Base-by-base conservation (phyloP, 2,797 vertebrate species). In the Thunnus albacares region DNA sequence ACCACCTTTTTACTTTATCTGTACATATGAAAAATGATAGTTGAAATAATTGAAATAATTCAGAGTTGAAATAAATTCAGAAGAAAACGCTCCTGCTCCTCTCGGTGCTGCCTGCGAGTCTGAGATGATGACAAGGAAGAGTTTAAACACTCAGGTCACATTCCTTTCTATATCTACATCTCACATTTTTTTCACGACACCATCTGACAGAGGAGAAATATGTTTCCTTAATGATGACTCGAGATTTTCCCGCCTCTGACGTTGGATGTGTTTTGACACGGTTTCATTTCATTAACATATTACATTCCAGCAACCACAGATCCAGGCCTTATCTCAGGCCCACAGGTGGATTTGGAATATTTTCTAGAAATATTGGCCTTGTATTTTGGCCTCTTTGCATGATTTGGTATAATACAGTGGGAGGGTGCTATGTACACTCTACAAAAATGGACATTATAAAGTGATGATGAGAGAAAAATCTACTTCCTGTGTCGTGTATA, bases 111-210 rank as follows among this genome's bases (percentile, higher is more conserved):
- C 41, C 55, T 56, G 64, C 1, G 5, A 55, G 30, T 67, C 71
- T 80, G 72, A 52, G 30, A 17, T n/a, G 70, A 85, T 56, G 77
- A 81, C 75, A 53, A 79, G 79, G 28, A 80, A 81, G 57, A 41
- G 64, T 85, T 84, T 86, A 53, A 80, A 86, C 35, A 35, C 53
- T 45, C 57, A 0, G 67, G 9, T 69, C 60, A 70, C 90, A 92
- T 93, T 91, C 90, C 79, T 89, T 28, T 38, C 67, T 20, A 8
- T 56, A 81, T 83, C 80, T 87, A 66, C 85, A 86, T 80, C 80
- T 81, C 17, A 47, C 45, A 62, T 84, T 66, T 76, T 85, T 72
- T 47, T 49, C 49, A 77, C 66, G 60, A 79, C 73, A n/a, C 30
- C 2, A 2, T 35, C 18, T 82, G 84, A 86, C 67, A 43, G 49